phyloP scores from a whole-genome alignment of 2,797 vertebrate species.

The Sebastes dallii region DNA sequence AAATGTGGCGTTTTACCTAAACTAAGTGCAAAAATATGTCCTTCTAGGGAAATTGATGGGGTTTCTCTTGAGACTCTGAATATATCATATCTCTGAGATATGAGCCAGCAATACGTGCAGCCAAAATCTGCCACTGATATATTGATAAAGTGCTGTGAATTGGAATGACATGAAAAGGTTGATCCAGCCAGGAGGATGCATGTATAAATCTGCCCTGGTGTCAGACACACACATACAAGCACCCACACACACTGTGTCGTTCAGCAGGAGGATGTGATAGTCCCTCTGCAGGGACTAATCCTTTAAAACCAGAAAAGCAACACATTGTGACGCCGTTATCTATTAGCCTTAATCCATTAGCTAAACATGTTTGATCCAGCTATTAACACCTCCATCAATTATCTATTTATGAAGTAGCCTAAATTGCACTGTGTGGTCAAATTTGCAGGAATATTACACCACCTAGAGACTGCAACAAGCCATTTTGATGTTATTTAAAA shows the following conservation, averaged over 20 bases:
- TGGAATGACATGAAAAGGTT: constrained; percentile 40
- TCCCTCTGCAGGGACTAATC: constrained; percentile 60
- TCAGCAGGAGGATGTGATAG: constrained; percentile 43
- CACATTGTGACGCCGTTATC: constrained; percentile 60
- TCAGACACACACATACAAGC: constrained; percentile 39
- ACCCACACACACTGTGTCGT: constrained; percentile 18
- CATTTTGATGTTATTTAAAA: constrained; percentile 33
- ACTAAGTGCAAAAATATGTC: not conserved
- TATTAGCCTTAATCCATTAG: constrained; percentile 63
- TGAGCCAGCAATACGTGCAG: not conserved
- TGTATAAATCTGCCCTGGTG: constrained; percentile 41
- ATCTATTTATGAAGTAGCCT: constrained; percentile 19
- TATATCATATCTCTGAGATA: not conserved
- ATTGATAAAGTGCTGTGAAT: constrained; percentile 25
- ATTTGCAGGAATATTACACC: constrained; percentile 12
- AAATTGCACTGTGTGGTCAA: not conserved
- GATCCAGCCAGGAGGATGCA: constrained; percentile 21
- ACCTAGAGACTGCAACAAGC: not conserved
- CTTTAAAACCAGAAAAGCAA: constrained; percentile 64
- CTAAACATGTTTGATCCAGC: constrained; percentile 60
- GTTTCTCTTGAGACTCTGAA: not conserved
- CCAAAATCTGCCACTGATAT: constrained; percentile 27
- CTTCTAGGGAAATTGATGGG: not conserved
- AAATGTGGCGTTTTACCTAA: constrained; percentile 1
- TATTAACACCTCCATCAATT: constrained; percentile 58